A percentile compares a stretch with the other conserved stretches of the same genome.
These are phyloP conservation scores for Agrilus planipennis DNA, from an alignment of 1,140 invertebrate species.

Conservation along the genomic window DNA sequence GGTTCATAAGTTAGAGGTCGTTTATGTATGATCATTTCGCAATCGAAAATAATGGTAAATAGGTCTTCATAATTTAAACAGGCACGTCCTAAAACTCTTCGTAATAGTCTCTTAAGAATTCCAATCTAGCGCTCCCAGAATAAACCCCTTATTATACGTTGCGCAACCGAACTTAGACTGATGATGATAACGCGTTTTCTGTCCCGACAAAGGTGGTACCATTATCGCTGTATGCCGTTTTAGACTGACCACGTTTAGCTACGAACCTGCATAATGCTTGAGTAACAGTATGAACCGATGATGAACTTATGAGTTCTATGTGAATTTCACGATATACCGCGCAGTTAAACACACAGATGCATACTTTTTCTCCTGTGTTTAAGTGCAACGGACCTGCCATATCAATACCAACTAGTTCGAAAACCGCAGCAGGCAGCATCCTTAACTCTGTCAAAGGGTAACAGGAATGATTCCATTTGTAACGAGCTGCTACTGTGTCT, in stretches of 20 bases:
- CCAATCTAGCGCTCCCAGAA: constrained; percentile 25
- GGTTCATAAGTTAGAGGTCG: too few species aligned
- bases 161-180: neutral
- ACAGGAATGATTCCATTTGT: neutral
- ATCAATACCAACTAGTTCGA: constrained; percentile 24
- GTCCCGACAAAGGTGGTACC: constrained; percentile 28
- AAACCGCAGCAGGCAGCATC: constrained; percentile 8
- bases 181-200: constrained; percentile 16
- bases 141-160: constrained; percentile 27
- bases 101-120: constrained; percentile 17
- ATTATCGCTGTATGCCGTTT: constrained; percentile 20
- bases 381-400: constrained; percentile 21
- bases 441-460: constrained; percentile 2
- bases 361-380: too few species aligned
- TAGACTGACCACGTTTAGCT: constrained; percentile 9
- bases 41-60: too few species aligned
- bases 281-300: constrained; percentile 23
- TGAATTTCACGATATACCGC: constrained; percentile 22
- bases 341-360: constrained; percentile 23
- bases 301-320: constrained; percentile 19
- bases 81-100: neutral
- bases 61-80: too few species aligned
- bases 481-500: constrained; percentile 2
- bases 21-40: too few species aligned
- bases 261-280: constrained; percentile 14